Conservation (phyloP, 2,113 vertebrate species). For the Trichomycterus rosablanca region DNA sequence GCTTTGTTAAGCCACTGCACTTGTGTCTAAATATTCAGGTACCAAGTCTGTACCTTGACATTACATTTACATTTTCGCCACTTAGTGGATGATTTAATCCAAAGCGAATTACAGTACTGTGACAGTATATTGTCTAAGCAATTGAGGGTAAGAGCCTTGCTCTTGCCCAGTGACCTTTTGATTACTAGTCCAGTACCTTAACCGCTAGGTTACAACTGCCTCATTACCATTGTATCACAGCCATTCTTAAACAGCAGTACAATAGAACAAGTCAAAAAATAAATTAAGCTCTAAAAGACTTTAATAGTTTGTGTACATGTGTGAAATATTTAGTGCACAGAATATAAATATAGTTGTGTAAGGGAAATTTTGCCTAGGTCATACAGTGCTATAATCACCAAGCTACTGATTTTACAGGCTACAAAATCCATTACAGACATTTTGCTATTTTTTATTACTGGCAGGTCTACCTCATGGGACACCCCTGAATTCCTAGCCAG, state of each 20-base stretch:
- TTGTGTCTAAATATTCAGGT: no score
- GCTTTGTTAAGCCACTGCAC: no score
- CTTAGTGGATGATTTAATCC: no score
- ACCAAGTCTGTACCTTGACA: no score
- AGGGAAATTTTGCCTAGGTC: conserved; percentile 30
- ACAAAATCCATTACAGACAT: conserved; percentile 20
- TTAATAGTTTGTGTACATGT: conserved; percentile 51
- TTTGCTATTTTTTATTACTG: conserved; percentile 22
- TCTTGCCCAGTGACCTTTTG: no score
- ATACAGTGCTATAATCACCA: conserved; percentile 36
- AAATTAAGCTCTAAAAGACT: conserved; percentile 57
- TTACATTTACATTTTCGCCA: no score
- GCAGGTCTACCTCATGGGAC: conserved; percentile 29
- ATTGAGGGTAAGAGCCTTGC: no score
- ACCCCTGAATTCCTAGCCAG: conserved; percentile 19
- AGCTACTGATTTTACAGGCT: conserved; percentile 39
- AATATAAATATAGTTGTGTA: conserved; percentile 59
- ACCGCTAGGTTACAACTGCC: no score
- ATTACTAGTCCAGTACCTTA: conserved; percentile 45
- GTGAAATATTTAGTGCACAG: conserved; percentile 54
- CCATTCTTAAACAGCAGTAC: conserved; percentile 56
- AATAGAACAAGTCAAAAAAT: conserved; percentile 58
- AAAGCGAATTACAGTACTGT: no score
- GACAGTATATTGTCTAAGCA: no score
- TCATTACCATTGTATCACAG: no score